phyloP scores from a whole-genome alignment of 2,113 vertebrate species.

The Corapipo altera region DNA sequence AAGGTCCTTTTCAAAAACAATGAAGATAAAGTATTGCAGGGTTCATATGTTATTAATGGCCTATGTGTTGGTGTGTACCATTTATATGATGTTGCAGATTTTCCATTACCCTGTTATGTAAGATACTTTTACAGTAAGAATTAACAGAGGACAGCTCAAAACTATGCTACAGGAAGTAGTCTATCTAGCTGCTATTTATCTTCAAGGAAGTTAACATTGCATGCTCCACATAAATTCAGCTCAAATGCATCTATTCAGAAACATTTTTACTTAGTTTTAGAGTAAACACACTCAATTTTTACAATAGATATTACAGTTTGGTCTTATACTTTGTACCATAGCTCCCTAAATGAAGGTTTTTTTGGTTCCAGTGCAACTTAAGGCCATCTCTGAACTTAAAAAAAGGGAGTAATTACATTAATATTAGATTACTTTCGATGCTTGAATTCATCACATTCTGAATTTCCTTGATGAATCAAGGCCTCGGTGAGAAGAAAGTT shows the following conservation, averaged over 20 bases:
- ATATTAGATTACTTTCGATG: not conserved
- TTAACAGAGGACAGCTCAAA: not conserved
- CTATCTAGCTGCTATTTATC: not conserved
- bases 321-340: not conserved
- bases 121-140: not conserved
- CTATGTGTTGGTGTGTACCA: not conserved
- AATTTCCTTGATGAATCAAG: not conserved
- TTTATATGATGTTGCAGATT: not conserved
- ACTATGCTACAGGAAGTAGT: not conserved
- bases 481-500: not conserved
- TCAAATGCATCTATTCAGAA: not conserved
- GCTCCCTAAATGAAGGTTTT: not conserved
- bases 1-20: conserved; percentile 3
- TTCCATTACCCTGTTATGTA: not conserved
- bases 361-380: not conserved
- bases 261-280: not conserved
- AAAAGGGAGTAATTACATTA: not conserved
- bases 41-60: conserved; percentile 24
- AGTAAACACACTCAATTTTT: not conserved
- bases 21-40: conserved; percentile 17
- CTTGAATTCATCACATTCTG: not conserved
- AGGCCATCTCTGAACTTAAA: not conserved
- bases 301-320: not conserved
- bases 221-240: not conserved
- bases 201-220: not conserved